Percentiles rank a stretch among this genome's conserved stretches.
Conservation (phyloP, 1,140 invertebrate genomes). For the Eupeodes corollae region DNA sequence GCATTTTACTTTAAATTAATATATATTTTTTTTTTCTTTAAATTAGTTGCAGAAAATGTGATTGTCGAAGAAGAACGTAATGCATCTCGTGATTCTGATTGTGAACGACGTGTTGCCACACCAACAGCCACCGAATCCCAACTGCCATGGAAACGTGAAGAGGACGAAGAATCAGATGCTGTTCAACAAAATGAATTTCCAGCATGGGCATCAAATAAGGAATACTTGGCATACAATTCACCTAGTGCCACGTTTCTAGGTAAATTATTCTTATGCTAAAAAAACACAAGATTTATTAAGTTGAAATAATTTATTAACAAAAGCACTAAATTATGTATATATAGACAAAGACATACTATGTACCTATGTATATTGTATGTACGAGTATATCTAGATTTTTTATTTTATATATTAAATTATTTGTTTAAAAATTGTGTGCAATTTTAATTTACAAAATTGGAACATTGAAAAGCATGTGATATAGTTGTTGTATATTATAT, state of each 20-base stretch:
- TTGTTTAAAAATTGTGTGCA: too few species aligned
- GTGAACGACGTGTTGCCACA: conserved; percentile 54
- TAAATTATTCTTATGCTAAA: conserved; percentile 35
- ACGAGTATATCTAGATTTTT: too few species aligned
- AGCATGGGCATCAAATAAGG: conserved; percentile 83
- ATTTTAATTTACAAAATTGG: too few species aligned
- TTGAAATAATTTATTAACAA: too few species aligned
- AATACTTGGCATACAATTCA: conserved; percentile 83
- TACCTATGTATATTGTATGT: too few species aligned
- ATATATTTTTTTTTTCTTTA: not conserved
- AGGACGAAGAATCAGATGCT: conserved; percentile 51
- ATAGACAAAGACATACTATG: too few species aligned
- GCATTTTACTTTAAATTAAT: too few species aligned
- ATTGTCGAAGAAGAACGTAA: conserved; percentile 34
- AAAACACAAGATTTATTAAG: too few species aligned
- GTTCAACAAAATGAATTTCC: conserved; percentile 84
- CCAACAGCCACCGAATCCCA: conserved; percentile 74
- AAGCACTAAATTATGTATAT: too few species aligned
- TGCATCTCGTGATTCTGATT: conserved; percentile 31
- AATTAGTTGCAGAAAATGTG: conserved; percentile 28
- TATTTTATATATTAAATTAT: too few species aligned
- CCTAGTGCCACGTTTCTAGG: conserved; percentile 82
- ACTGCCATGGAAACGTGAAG: conserved; percentile 80
- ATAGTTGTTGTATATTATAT: too few species aligned
- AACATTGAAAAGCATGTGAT: too few species aligned